A percentile compares a stretch with the other conserved stretches of the same genome.
Conservation (phyloP, 2,113 vertebrate genomes). For the Oostethus manadensis region DNA sequence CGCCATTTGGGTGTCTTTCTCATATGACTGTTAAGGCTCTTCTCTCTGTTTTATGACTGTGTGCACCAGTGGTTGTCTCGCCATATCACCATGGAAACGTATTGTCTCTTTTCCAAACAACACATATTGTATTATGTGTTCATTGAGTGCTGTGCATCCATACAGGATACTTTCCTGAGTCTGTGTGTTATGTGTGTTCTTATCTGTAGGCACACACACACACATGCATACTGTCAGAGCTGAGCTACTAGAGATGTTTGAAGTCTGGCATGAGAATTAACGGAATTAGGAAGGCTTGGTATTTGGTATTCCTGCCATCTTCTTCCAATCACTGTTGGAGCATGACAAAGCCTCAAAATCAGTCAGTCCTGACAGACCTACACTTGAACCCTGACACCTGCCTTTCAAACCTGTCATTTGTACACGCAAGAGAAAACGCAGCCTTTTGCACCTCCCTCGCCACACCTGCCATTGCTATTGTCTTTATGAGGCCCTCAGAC, state of each 20-base stretch:
- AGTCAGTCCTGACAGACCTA: slow-evolving; percentile 15
- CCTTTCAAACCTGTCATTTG: slow-evolving; percentile 38
- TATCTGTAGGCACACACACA: slow-evolving; percentile 18
- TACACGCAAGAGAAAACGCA: slow-evolving; percentile 9
- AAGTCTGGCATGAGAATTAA: slow-evolving; percentile 52
- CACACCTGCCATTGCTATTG: slow-evolving; percentile 44
- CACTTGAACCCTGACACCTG: slow-evolving; percentile 24
- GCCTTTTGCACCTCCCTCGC: background rate
- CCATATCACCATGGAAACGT: slow-evolving; percentile 54
- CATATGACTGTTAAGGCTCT: slow-evolving; percentile 37
- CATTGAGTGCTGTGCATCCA: slow-evolving; percentile 23
- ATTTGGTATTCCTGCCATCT: slow-evolving; percentile 59
- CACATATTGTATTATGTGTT: slow-evolving; percentile 19
- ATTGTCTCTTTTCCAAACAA: slow-evolving; percentile 28
- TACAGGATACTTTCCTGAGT: slow-evolving; percentile 34
- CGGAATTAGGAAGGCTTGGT: slow-evolving; percentile 44
- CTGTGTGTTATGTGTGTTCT: slow-evolving; percentile 11
- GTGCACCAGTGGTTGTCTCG: slow-evolving; percentile 41
- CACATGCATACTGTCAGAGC: slow-evolving; percentile 20
- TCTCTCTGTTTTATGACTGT: slow-evolving; percentile 64
- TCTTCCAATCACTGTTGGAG: slow-evolving; percentile 13
- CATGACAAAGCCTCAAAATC: slow-evolving; percentile 15
- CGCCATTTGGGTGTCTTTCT: slow-evolving; percentile 10
- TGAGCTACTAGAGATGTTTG: slow-evolving; percentile 35
- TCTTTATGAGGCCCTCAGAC: slow-evolving; percentile 24